Evolutionary conservation across 2,888 invertebrate genomes (phyloP).

Genomic region (Gymnoscelis rufifasciata): DNA sequence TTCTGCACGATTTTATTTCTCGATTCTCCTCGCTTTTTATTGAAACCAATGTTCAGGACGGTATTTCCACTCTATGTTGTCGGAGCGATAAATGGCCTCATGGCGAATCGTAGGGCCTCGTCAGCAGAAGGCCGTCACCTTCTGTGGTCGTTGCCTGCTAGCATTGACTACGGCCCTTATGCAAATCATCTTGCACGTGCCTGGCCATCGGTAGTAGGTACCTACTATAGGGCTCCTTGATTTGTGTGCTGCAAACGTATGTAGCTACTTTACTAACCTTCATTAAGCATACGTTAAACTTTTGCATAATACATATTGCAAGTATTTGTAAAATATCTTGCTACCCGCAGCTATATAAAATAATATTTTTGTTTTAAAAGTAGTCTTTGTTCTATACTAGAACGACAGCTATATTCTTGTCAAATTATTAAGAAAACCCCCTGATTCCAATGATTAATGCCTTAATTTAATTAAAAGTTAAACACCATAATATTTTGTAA

Average conservation of each 20-base stretch:
- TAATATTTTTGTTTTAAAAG: too few species aligned
- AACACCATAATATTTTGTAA: too few species aligned
- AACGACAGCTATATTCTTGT: too few species aligned
- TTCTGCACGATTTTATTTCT: too few species aligned
- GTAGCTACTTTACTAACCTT: constrained; percentile 38
- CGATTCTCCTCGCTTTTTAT: too few species aligned
- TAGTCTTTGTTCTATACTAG: too few species aligned
- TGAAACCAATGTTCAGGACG: constrained; percentile 14
- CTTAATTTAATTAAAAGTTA: too few species aligned
- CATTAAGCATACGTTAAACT: constrained; percentile 38
- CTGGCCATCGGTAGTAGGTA: constrained; percentile 30
- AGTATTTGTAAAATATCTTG: too few species aligned
- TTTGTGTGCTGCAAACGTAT: constrained; percentile 35
- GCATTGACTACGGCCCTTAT: constrained; percentile 68
- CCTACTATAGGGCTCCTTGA: constrained; percentile 19
- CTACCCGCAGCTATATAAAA: too few species aligned
- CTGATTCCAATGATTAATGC: too few species aligned
- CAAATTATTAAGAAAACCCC: not conserved
- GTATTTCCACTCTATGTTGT: constrained; percentile 39
- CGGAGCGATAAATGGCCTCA: constrained; percentile 45
- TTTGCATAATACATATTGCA: constrained; percentile 13
- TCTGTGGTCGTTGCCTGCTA: constrained; percentile 57
- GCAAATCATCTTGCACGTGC: constrained; percentile 65
- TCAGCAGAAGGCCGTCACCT: constrained; percentile 62
- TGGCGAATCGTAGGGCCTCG: constrained; percentile 72